phyloP scores from a whole-genome alignment of 2,113 vertebrate species.

The Falco punctatus region DNA sequence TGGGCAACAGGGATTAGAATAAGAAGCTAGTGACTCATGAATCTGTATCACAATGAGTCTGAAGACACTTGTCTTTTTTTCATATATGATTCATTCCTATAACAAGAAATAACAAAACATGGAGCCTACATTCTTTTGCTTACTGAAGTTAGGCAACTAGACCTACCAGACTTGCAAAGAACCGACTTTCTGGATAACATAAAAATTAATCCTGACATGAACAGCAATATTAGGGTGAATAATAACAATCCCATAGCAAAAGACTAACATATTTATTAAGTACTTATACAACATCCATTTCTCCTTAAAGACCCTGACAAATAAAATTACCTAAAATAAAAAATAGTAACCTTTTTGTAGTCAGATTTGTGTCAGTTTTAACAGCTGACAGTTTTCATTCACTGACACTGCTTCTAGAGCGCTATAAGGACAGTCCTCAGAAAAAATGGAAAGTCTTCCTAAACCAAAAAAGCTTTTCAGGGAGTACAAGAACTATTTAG shows the following conservation, averaged over 20 bases:
- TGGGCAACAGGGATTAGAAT: neutral
- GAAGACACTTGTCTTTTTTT: neutral
- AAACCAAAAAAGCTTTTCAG: neutral
- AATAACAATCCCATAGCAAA: neutral
- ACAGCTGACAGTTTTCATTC: neutral
- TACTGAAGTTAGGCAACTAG: neutral
- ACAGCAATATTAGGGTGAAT: neutral
- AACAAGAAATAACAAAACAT: neutral
- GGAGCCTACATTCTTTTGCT: neutral
- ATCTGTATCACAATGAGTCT: neutral
- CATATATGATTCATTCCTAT: neutral
- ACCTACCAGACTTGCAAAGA: neutral
- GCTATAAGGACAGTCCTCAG: neutral
- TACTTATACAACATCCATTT: neutral
- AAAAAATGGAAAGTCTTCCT: neutral
- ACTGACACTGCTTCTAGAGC: neutral
- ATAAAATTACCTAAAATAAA: neutral
- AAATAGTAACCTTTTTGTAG: neutral
- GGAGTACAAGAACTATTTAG: neutral
- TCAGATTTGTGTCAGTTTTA: neutral
- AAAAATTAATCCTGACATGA: neutral
- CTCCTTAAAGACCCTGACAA: neutral
- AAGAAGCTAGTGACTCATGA: neutral
- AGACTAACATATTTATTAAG: neutral
- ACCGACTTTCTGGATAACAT: neutral